phyloP scores from a whole-genome alignment of 1,140 invertebrate species.

The Limonius californicus region DNA sequence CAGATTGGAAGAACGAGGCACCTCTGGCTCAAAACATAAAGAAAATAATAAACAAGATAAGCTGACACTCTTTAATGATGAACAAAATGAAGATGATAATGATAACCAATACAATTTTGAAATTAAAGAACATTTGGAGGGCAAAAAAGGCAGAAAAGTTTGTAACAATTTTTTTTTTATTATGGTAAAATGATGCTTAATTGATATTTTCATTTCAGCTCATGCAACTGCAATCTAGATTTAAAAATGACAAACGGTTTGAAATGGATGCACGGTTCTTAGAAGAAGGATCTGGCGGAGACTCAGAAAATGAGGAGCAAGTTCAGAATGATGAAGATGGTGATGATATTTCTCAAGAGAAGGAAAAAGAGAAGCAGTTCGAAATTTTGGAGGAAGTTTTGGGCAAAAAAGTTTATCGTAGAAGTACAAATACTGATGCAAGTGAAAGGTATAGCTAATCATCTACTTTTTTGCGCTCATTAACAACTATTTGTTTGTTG shows the following conservation, averaged over 20 bases:
- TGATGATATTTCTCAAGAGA: slow-evolving; percentile 38
- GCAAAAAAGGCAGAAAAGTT: slow-evolving; percentile 54
- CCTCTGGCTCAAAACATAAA: too few relatives aligned
- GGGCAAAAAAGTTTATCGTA: slow-evolving; percentile 41
- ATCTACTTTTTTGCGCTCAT: too few relatives aligned
- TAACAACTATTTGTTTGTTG: too few relatives aligned
- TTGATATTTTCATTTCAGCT: slow-evolving; percentile 42
- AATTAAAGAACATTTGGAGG: slow-evolving; percentile 54
- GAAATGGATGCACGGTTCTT: slow-evolving; percentile 56
- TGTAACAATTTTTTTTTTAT: too few relatives aligned
- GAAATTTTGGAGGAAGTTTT: slow-evolving; percentile 57
- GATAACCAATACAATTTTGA: slow-evolving; percentile 51
- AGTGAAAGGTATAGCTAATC: background rate
- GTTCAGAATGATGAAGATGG: slow-evolving; percentile 25
- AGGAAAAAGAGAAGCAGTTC: slow-evolving; percentile 56
- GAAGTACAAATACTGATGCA: background rate
- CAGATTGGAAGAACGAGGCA: too few relatives aligned
- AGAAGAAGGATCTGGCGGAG: too few relatives aligned
- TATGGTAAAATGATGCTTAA: too few relatives aligned
- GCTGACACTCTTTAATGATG: slow-evolving; percentile 28
- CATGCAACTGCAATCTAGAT: slow-evolving; percentile 53
- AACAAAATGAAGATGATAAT: slow-evolving; percentile 48
- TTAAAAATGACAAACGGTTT: slow-evolving; percentile 59
- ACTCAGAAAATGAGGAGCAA: background rate
- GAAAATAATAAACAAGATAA: slow-evolving; percentile 16